Percentiles rank a stretch among this genome's conserved stretches.
Evolutionary conservation across 2,113 vertebrate species (phyloP).

Genomic region (Urocynchramus pylzowi): DNA sequence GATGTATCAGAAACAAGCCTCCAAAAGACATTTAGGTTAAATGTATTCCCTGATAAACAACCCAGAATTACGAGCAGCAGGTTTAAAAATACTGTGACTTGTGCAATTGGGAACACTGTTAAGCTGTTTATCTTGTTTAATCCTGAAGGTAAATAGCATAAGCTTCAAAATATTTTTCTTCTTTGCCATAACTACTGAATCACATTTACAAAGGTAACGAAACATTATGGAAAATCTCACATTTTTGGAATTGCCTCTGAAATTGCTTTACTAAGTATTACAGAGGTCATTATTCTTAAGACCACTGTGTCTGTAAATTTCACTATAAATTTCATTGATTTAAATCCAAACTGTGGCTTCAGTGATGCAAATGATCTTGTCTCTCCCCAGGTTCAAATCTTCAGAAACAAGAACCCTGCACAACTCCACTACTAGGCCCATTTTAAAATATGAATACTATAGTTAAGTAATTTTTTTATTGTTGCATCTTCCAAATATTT

Average conservation of each 20-base stretch:
- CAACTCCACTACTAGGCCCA: background rate
- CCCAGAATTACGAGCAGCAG: background rate
- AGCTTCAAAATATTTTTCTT: constrained; percentile 47
- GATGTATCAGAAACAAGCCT: background rate
- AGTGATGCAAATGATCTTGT: background rate
- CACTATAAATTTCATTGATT: background rate
- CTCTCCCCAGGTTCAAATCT: background rate
- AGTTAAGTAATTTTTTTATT: background rate
- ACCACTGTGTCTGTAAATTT: background rate
- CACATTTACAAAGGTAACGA: background rate
- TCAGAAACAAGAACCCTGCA: background rate
- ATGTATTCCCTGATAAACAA: constrained; percentile 17
- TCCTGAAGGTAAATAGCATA: constrained; percentile 50
- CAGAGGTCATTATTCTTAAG: background rate
- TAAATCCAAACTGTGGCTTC: background rate
- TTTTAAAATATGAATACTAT: background rate
- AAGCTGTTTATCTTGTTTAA: constrained; percentile 64
- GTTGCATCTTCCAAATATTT: background rate
- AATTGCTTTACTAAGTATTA: background rate
- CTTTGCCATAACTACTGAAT: background rate
- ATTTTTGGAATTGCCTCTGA: background rate
- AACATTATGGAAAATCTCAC: background rate
- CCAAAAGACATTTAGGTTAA: background rate
- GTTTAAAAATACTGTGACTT: constrained; percentile 61
- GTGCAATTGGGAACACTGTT: constrained; percentile 51